Evolutionary conservation across 92 coral and sea anemone genomes (phyloP).

Genomic region (Chrysogorgia sp.): DNA sequence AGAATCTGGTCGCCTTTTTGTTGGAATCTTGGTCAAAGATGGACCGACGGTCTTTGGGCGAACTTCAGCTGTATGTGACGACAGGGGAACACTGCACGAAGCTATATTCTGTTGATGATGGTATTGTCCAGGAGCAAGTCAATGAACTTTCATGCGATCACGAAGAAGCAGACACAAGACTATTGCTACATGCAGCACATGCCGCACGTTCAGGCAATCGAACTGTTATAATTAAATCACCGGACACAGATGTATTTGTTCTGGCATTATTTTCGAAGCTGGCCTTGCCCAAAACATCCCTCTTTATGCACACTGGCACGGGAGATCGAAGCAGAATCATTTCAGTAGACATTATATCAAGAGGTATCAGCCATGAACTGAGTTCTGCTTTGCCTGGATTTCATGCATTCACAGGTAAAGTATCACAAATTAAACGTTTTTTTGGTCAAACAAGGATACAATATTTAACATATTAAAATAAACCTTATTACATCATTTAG

Average conservation of each 20-base stretch:
- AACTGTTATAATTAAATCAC: slow-evolving; percentile 23
- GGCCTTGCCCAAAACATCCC: slow-evolving; percentile 20
- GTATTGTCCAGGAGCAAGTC: slow-evolving; percentile 11
- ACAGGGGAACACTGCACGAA: slow-evolving; percentile 19
- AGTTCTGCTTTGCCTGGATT: slow-evolving; percentile 43
- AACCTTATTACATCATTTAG: slow-evolving; percentile 26
- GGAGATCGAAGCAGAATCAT: slow-evolving; percentile 38
- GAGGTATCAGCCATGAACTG: not conserved
- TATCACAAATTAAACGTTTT: slow-evolving; percentile 1
- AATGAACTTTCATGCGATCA: slow-evolving; percentile 27
- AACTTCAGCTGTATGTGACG: slow-evolving; percentile 20
- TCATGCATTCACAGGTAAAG: slow-evolving; percentile 41
- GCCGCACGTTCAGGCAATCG: slow-evolving; percentile 22
- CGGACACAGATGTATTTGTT: slow-evolving; percentile 40
- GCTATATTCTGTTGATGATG: not conserved
- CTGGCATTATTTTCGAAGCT: slow-evolving; percentile 29
- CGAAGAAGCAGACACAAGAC: slow-evolving; percentile 40
- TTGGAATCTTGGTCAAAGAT: slow-evolving; percentile 29
- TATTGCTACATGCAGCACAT: slow-evolving; percentile 37
- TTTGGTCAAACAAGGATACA: slow-evolving; percentile 13
- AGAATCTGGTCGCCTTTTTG: slow-evolving; percentile 34
- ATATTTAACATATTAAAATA: slow-evolving; percentile 13
- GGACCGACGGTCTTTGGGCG: slow-evolving; percentile 13
- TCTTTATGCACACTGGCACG: no score
- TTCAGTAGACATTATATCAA: slow-evolving; percentile 9